Percentiles rank a stretch among this genome's conserved stretches.
Evolutionary conservation across 2,888 invertebrate species (phyloP).

Genomic region (Eupithecia exiguata): DNA sequence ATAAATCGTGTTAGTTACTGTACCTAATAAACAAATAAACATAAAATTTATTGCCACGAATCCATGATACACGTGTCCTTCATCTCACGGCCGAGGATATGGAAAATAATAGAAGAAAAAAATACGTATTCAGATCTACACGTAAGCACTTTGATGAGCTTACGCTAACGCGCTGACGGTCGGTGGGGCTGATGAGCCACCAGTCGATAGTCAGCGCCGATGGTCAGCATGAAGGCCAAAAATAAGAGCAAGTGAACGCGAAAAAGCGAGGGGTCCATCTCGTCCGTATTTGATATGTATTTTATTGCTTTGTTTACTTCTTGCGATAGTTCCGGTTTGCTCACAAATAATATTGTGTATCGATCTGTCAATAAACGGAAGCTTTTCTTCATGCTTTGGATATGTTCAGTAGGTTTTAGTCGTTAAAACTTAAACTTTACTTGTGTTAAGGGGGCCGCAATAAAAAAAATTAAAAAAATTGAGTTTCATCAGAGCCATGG

Average conservation of each 20-base stretch:
- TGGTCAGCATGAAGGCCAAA: not conserved
- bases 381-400: not conserved
- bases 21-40: too few species aligned
- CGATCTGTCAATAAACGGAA: not conserved
- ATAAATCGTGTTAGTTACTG: too few species aligned
- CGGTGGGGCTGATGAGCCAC: too few species aligned
- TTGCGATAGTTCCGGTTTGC: slow-evolving; percentile 4
- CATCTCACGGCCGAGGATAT: too few species aligned
- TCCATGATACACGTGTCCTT: not conserved
- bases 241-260: not conserved
- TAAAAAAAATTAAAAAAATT: too few species aligned
- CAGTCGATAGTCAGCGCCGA: too few species aligned
- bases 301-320: slow-evolving; percentile 8
- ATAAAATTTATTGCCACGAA: too few species aligned
- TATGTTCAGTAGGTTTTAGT: not conserved
- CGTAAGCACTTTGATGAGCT: not conserved
- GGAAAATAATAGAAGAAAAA: too few species aligned
- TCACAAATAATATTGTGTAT: slow-evolving; percentile 3
- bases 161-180: not conserved
- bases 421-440: not conserved
- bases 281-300: slow-evolving; percentile 2
- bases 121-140: not conserved
- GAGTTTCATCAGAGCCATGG: too few species aligned
- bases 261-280: not conserved
- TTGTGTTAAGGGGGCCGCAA: too few species aligned